These are phyloP conservation scores for Drosophila mercatorum DNA, from an alignment of 2,888 invertebrate species.

Conservation along the genomic window DNA sequence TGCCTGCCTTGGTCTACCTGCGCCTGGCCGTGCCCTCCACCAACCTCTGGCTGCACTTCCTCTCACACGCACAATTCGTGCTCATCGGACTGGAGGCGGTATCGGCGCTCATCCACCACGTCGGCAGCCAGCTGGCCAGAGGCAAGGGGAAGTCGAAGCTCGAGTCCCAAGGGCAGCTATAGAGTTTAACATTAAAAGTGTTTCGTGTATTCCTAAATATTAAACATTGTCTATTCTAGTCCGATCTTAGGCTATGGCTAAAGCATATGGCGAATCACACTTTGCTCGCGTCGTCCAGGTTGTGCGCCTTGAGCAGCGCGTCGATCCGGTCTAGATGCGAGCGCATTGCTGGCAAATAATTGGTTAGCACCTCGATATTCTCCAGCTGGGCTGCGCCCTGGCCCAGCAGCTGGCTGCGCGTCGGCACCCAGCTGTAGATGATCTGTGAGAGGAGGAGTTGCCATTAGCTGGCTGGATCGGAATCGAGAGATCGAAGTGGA, in stretches of 20 bases:
- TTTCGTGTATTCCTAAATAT: conserved; percentile 1
- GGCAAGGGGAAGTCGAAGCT: not conserved
- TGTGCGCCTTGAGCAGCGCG: conserved; percentile 86
- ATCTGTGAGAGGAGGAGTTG: conserved; percentile 84
- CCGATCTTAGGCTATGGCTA: conserved; percentile 26
- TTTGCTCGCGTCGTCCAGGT: conserved; percentile 85
- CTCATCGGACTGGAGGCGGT: conserved; percentile 58
- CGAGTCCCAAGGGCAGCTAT: not conserved
- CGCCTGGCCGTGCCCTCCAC: conserved; percentile 52
- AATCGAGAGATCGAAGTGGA: too few relatives aligned
- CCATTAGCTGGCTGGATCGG: too few relatives aligned
- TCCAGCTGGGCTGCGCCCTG: conserved; percentile 83
- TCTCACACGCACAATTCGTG: conserved; percentile 47
- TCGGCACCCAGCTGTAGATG: conserved; percentile 88
- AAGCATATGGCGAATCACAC: conserved; percentile 63
- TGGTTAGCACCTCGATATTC: conserved; percentile 84
- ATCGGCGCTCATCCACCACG: conserved; percentile 44
- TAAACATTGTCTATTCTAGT: conserved; percentile 16
- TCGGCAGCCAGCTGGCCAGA: conserved; percentile 7
- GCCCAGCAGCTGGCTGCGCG: conserved; percentile 86
- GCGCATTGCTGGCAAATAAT: conserved; percentile 86
- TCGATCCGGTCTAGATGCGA: conserved; percentile 87
- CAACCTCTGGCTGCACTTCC: conserved; percentile 38
- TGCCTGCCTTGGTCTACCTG: conserved; percentile 92
- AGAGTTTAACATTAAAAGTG: conserved; percentile 9